Evolutionary conservation across 2,888 invertebrate genomes (phyloP).

Genomic region (Agriotes lineatus): DNA sequence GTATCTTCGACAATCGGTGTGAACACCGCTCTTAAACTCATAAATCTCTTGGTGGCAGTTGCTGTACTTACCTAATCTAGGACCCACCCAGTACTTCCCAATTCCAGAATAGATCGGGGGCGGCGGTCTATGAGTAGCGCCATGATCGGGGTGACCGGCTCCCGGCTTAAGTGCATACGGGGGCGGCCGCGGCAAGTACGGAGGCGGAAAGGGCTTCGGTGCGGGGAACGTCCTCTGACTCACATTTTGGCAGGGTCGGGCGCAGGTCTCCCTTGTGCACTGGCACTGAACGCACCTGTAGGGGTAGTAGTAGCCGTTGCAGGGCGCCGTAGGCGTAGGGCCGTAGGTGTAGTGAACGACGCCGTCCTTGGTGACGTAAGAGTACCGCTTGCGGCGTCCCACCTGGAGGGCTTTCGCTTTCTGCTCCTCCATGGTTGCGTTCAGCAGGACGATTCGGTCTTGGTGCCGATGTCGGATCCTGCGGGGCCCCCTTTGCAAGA

Average conservation of each 20-base stretch:
- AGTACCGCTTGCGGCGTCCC: constrained; percentile 46
- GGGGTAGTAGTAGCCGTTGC: constrained; percentile 38
- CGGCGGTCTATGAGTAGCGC: constrained; percentile 27
- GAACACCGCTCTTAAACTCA: no score
- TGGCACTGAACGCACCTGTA: constrained; percentile 33
- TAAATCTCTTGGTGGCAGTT: neutral
- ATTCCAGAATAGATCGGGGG: constrained; percentile 40
- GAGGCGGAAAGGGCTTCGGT: constrained; percentile 17
- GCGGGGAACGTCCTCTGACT: constrained; percentile 12
- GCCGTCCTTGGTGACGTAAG: constrained; percentile 46
- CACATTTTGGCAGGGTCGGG: constrained; percentile 29
- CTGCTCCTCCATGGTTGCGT: neutral
- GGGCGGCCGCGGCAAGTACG: constrained; percentile 4
- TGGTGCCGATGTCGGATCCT: constrained; percentile 33
- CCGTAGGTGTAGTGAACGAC: constrained; percentile 47
- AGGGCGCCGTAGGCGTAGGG: constrained; percentile 43
- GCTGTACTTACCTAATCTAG: constrained; percentile 39
- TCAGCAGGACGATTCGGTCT: neutral
- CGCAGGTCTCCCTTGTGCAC: constrained; percentile 35
- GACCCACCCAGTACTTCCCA: constrained; percentile 44
- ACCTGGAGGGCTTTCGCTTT: constrained; percentile 23
- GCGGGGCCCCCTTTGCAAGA: no score
- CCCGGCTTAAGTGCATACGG: constrained; percentile 9
- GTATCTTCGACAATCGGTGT: no score
- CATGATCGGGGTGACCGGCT: constrained; percentile 11